A percentile compares a stretch with the other conserved stretches of the same genome.
Evolutionary conservation across 2,113 vertebrate species (phyloP).

Genomic region (Scatophagus argus): DNA sequence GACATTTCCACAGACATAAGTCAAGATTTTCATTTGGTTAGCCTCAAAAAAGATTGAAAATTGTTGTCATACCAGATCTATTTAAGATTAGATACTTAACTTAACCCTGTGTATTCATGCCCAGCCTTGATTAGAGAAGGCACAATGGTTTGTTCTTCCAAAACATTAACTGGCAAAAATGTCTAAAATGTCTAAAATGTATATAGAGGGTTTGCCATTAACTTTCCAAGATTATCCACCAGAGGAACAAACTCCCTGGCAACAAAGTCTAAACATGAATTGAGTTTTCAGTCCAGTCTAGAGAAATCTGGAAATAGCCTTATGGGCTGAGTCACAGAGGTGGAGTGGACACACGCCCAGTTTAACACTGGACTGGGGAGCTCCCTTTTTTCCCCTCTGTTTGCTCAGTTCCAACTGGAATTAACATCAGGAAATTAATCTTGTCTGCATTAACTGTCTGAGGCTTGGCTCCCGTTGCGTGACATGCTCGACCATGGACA

Average conservation of each 20-base stretch:
- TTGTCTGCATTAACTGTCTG: conserved; percentile 78
- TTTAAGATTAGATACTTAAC: conserved; percentile 47
- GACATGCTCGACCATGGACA: conserved; percentile 61
- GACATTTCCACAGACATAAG: conserved; percentile 76
- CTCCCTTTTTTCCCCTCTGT: conserved; percentile 27
- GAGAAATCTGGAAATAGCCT: conserved; percentile 73
- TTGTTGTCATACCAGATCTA: conserved; percentile 72
- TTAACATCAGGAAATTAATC: conserved; percentile 80
- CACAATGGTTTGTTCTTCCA: conserved; percentile 18
- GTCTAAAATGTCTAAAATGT: conserved; percentile 20
- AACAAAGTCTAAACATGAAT: conserved; percentile 52
- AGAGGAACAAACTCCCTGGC: conserved; percentile 28
- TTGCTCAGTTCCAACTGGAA: conserved; percentile 70
- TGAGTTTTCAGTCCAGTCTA: conserved; percentile 61
- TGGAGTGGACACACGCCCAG: conserved; percentile 78
- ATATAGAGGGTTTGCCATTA: conserved; percentile 25
- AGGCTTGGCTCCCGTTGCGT: conserved; percentile 64
- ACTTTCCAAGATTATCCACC: conserved; percentile 34
- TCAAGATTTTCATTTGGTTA: conserved; percentile 71
- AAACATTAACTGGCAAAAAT: conserved; percentile 1
- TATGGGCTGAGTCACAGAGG: conserved; percentile 72
- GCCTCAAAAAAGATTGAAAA: conserved; percentile 62
- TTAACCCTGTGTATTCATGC: conserved; percentile 40
- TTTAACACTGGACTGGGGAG: conserved; percentile 65
- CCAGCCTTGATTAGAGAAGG: conserved; percentile 20